These are phyloP conservation scores for Sciaenops ocellatus DNA, from an alignment of 2,797 vertebrate genomes.

Conservation along the genomic window DNA sequence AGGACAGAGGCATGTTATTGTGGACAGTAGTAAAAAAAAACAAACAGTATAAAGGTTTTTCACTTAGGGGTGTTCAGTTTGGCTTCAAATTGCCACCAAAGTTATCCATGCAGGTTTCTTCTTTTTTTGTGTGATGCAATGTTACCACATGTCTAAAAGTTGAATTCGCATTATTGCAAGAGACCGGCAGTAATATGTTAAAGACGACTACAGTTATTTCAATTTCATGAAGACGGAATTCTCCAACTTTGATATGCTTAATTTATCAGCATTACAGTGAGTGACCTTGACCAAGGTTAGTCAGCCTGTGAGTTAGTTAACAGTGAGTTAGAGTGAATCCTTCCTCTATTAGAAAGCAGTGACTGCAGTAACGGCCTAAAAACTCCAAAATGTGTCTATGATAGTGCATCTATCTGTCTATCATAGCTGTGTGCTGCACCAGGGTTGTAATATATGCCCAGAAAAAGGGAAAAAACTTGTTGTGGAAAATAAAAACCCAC, in stretches of 20 bases:
- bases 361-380: not conserved
- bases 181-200: not conserved
- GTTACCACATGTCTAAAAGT: not conserved
- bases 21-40: not conserved
- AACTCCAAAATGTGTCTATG: not conserved
- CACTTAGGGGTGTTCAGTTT: not conserved
- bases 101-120: not conserved
- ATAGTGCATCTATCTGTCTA: not conserved
- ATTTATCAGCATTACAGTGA: constrained; percentile 5
- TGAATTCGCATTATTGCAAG: not conserved
- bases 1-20: not conserved
- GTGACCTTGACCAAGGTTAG: constrained; percentile 34
- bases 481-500: not conserved
- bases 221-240: not conserved
- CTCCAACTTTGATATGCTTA: not conserved
- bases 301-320: not conserved
- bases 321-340: not conserved
- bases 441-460: not conserved
- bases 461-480: not conserved
- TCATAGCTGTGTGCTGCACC: not conserved
- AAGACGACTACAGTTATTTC: not conserved
- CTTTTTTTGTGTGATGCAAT: not conserved
- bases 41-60: not conserved
- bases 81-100: not conserved
- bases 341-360: not conserved